Evolutionary conservation across 2,888 invertebrate species (phyloP), one percentile per base, ranked within the genome.

Genomic region (Lepidochrysops patricia): DNA sequence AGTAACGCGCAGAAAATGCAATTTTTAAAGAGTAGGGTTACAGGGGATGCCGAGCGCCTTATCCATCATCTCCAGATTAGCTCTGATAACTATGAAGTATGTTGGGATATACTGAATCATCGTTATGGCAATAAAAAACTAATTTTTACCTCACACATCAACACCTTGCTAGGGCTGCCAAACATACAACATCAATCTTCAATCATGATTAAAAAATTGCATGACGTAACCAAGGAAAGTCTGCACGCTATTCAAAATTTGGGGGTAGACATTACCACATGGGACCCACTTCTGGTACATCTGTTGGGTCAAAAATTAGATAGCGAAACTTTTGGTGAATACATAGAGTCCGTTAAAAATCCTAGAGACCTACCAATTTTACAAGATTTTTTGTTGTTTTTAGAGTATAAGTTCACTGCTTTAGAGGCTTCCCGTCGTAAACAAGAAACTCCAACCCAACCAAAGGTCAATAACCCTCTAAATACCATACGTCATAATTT

Each of bases 61-160:
- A 62, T 66, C 13, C 64, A 62, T 25, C 65, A 65, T 50, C 50
- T 67, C 2, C 26, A 50, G 4, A 50, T 25, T 23, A 50, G 50
- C 12, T n/a, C 26, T 12, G 25, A 50, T 50, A 50, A 50, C n/a
- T 50, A 50, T 2, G 49, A 49, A 54, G 62, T 54, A 1, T 63
- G 63, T 54, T 66, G 67, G 64, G 64, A 64, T 9, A 67, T 67
- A 4, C 56, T 64, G 2, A 64, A 63, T 15, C 60, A 66, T 25
- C 62, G 65, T 2, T 67, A 62, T 12, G 64, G 63, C 35, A 64
- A 64, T 25, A 62, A 35, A 57, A 63, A 61, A 27, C 37, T 64
- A 19, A 64, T 67, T 23, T 27, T 64, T 61, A 32, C 49, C 6
- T 58, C 58, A 12, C 58, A 58, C 26, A 49, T 58, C 48, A 58